phyloP scores from a whole-genome alignment of 2,797 vertebrate species.

The Brachyrhaphis roseni region DNA sequence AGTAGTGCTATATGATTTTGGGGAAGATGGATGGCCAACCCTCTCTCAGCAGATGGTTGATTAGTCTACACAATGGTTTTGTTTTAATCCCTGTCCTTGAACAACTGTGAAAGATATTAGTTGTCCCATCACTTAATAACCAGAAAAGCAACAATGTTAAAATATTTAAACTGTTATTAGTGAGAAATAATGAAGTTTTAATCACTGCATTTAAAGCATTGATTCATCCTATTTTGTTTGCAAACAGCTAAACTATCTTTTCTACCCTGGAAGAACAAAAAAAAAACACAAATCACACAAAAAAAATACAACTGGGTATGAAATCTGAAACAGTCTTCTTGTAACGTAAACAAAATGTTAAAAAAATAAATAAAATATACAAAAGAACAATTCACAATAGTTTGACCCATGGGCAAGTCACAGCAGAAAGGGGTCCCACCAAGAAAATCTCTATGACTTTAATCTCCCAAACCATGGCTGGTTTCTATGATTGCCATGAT shows the following conservation, averaged over 20 bases:
- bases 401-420: conserved; percentile 57
- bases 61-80: conserved; percentile 19
- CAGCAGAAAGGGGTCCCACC: conserved; percentile 18
- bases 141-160: background rate
- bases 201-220: background rate
- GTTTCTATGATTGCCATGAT: conserved; percentile 64
- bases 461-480: conserved; percentile 66
- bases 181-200: background rate
- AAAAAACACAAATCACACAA: conserved; percentile 27
- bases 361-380: conserved; percentile 24
- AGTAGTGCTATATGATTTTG: background rate
- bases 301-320: conserved; percentile 23
- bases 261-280: conserved; percentile 26
- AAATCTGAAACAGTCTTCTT: conserved; percentile 27
- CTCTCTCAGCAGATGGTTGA: conserved; percentile 23
- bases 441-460: conserved; percentile 30
- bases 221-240: background rate
- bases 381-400: conserved; percentile 36
- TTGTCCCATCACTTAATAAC: conserved; percentile 23
- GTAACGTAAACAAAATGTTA: background rate
- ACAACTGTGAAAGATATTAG: conserved; percentile 23
- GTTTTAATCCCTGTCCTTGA: conserved; percentile 16
- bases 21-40: background rate
- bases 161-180: background rate
- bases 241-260: conserved; percentile 20